These are phyloP conservation scores for Melolontha melolontha DNA, from an alignment of 2,888 invertebrate species.

Conservation along the genomic window DNA sequence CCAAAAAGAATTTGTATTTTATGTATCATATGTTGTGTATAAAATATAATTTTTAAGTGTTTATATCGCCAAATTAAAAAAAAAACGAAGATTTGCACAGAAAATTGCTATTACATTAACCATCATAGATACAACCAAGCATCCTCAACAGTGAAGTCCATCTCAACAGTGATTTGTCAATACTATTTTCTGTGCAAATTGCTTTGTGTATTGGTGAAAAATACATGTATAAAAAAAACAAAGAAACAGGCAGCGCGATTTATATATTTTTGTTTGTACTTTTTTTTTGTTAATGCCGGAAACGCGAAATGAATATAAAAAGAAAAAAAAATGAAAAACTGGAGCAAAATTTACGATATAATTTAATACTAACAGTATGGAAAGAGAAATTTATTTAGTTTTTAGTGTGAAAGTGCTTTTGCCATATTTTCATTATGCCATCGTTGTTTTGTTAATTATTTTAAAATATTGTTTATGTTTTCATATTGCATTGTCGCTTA, in stretches of 20 bases:
- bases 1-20: constrained; percentile 56
- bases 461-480: constrained; percentile 56
- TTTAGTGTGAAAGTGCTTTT: constrained; percentile 65
- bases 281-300: constrained; percentile 40
- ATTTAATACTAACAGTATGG: constrained; percentile 56
- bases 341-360: constrained; percentile 57
- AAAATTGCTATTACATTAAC: constrained; percentile 5
- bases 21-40: constrained; percentile 59
- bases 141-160: constrained; percentile 49
- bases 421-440: constrained; percentile 63
- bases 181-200: constrained; percentile 16
- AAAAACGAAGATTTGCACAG: constrained; percentile 15
- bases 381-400: constrained; percentile 56
- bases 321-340: constrained; percentile 49
- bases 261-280: constrained; percentile 2
- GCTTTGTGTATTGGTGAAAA: constrained; percentile 18
- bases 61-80: constrained; percentile 43
- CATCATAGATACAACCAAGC: constrained; percentile 46
- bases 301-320: not conserved
- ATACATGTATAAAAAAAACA: constrained; percentile 12
- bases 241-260: constrained; percentile 26
- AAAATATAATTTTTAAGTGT: constrained; percentile 53
- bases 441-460: constrained; percentile 59
- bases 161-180: constrained; percentile 9
- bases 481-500: constrained; percentile 56